Base-by-base conservation (phyloP, 1,140 invertebrate species). In the Archivesica marissinica region DNA sequence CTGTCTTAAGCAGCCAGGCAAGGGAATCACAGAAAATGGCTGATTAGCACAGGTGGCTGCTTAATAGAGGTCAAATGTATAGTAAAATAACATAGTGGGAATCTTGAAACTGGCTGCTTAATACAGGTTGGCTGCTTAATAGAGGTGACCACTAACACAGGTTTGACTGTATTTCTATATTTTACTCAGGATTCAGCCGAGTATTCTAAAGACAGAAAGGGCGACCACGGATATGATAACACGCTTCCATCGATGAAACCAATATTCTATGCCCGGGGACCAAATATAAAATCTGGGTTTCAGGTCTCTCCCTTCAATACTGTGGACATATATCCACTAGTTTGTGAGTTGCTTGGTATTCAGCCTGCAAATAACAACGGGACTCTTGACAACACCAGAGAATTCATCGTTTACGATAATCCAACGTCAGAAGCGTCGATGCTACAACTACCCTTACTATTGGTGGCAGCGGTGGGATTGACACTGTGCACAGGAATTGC, bases 141-240 rank as follows among this genome's bases (percentile, higher is more conserved):
- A 54, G 7, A 6, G 4, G 50, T n/a, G 15, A 7, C 50, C 4
- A n/a, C 50, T n/a, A n/a, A 54, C 6, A 20, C 20, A 54, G 7
- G 4, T 54, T 6, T 15, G 7, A 54, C 20, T n/a, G 17, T 54
- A 3, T n/a, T n/a, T 20, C 20, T 15, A 15, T n/a, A 9, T 54
- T 11, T 54, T 54, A n/a, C 23, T 11, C 15, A 59, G 54, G 61
- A 25, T 66, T 20, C 61, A 6, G 6, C 35, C 6, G 61, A 66
- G 0, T 97, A 97, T 91, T 91, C 92, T 7, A 94, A 94, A 82
- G 96, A 93, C 15, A 93, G 94, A 86, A 66, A 41, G 0, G 96
- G 96, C 1, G 88, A 95, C 33, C 96, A 97, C 90, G 96, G 96
- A 1, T 97, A 96, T 88, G 95, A 96, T 85, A 96, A 96, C 86